Base-by-base conservation (phyloP, 2,113 vertebrate species). In the Hippocampus zosterae region DNA sequence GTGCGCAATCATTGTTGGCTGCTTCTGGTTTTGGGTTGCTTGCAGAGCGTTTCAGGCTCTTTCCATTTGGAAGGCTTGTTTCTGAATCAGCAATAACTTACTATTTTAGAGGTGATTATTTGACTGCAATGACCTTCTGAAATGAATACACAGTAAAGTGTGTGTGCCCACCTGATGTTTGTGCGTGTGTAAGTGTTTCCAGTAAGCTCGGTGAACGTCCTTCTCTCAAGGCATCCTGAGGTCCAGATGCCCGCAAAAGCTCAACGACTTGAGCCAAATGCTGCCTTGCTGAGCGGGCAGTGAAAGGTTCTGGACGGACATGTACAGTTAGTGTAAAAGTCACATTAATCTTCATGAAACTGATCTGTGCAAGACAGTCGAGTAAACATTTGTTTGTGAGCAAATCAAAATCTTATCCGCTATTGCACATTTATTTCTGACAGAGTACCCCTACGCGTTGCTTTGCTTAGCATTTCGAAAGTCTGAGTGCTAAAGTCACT, bases 191-290 rank as follows among this genome's bases (percentile, higher is more conserved):
- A 79, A 93, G 83, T 10, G 80, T 84, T 67, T 87, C 88, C 71
- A 94, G 83, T 19, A 94, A 27, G 69, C 89, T 90, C 1, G 91
- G 91, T 10, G 93, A 94, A 25, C 85, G 83, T 73, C 92, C 92
- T 56, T 93, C 92, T 73, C 81, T 88, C 64, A 94, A 79, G 41
- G 88, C 87, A 72, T 94, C 93, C 25, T 91, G 90, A 15, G 90
- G 87, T 59, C 91, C 89, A 25, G 88, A 70, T 4, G 78, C 72
- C 82, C 88, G 89, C 77, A 94, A 81, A 74, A 94, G 79, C 68
- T 94, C 92, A 40, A 91, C 81, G 53, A 93, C 87, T 25, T 88
- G 91, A 48, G 87, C 85, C 76, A 94, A 81, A 69, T 94, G 93
- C 65, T 86, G 70, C 63, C 85, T 82, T 40, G 88, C 91, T 6